Conservation (phyloP, 2,888 invertebrate species). For the Phyto melanocephala region DNA sequence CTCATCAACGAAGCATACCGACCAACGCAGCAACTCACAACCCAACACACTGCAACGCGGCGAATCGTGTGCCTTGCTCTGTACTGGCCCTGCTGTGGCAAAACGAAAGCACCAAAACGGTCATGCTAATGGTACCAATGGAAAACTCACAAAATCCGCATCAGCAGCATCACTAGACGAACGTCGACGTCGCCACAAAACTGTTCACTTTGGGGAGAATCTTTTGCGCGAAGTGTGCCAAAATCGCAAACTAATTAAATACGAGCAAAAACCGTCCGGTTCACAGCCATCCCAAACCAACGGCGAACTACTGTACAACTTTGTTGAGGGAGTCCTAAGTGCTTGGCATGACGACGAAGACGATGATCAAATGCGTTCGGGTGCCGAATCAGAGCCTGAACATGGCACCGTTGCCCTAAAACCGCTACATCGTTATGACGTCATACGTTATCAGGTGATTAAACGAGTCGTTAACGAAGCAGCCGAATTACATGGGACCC, state of each 20-base stretch:
- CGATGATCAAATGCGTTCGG: slow-evolving; percentile 83
- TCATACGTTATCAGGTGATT: slow-evolving; percentile 85
- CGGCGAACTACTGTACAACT: slow-evolving; percentile 89
- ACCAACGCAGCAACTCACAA: slow-evolving; percentile 77
- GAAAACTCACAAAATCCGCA: slow-evolving; percentile 79
- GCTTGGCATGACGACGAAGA: slow-evolving; percentile 87
- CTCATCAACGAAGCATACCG: slow-evolving; percentile 40
- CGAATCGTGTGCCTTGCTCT: slow-evolving; percentile 74
- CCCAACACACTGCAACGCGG: slow-evolving; percentile 77
- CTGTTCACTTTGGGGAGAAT: slow-evolving; percentile 89
- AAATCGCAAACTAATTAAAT: slow-evolving; percentile 82
- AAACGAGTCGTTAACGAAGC: slow-evolving; percentile 85
- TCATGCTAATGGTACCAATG: slow-evolving; percentile 67
- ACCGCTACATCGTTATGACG: slow-evolving; percentile 80
- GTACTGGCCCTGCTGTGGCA: slow-evolving; percentile 49
- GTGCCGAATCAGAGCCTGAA: slow-evolving; percentile 87
- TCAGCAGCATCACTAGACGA: slow-evolving; percentile 83
- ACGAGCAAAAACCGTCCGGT: slow-evolving; percentile 78
- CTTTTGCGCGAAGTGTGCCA: slow-evolving; percentile 86
- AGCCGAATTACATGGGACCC: slow-evolving; percentile 84
- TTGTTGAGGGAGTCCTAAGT: slow-evolving; percentile 88
- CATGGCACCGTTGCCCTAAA: slow-evolving; percentile 80
- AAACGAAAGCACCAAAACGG: slow-evolving; percentile 68
- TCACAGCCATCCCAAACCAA: slow-evolving; percentile 83
- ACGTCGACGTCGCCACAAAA: slow-evolving; percentile 86